Evolutionary conservation across 2,888 invertebrate genomes (phyloP), one percentile per base, ranked within the genome.

Genomic region (Idaea dimidiata): DNA sequence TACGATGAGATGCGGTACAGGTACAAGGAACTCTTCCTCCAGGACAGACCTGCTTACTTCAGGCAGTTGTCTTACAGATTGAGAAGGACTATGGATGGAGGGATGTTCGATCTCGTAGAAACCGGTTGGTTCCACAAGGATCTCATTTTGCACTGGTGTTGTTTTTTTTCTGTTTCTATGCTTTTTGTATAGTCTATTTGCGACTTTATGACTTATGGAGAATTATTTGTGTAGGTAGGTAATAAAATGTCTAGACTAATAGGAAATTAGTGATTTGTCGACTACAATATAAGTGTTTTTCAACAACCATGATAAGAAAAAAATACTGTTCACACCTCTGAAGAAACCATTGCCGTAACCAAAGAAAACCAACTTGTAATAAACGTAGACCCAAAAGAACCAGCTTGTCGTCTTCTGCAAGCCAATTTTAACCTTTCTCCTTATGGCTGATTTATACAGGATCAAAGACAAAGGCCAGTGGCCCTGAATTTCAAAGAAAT

Each of bases 51-150:
- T 0, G 64, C 76, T 0, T 91, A 88, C 66, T 90, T 89, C 62
- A 79, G 86, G 8, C 76, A 79, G 18, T 61, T 91, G 32, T 87
- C 91, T 0, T 84, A 80, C 70, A 81, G 91, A 24, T 17, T 91
- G 61, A 78, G 91, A 33, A 82, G 91, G 63, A 88, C 84, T 0
- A 89, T 91, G 90, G 90, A 91, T 54, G 75, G 77, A 16, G 83
- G 84, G 43, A 74, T 89, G 7, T 81, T 74, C 68, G 84, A 82
- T 63, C 73, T 89, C n/a, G 66, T 88, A 24, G 80, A 84, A 16
- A 62, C 59, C 16, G 72, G 72, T 72, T 64, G 67, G 61, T 68
- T 59, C 32, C 62, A 54, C 65, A 67, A 62, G 59, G 68, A 67
- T 62, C 56, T 64, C 17, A 66, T 66, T 63, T 70, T 65, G 70